Conservation (phyloP, 2,888 invertebrate species). For the Frankliniella fusca region DNA sequence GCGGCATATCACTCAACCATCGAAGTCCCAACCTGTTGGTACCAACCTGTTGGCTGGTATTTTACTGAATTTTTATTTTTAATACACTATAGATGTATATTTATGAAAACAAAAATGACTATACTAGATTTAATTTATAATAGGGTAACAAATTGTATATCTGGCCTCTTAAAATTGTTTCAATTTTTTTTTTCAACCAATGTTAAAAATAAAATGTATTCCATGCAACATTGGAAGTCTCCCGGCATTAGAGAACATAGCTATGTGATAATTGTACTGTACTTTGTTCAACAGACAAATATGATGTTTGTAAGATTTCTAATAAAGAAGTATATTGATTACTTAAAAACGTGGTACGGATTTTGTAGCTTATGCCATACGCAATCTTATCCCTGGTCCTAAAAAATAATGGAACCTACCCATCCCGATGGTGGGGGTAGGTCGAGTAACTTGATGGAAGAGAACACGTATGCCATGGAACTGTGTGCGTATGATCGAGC, state of each 20-base stretch:
- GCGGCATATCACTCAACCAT: slow-evolving; percentile 25
- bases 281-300: slow-evolving; percentile 21
- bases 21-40: slow-evolving; percentile 23
- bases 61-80: slow-evolving; percentile 27
- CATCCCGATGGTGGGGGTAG: too few species aligned
- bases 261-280: slow-evolving; percentile 25
- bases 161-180: slow-evolving; percentile 12
- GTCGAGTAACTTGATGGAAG: too few species aligned
- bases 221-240: slow-evolving; percentile 23
- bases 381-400: background rate
- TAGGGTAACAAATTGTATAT: slow-evolving; percentile 26
- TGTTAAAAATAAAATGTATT: slow-evolving; percentile 6
- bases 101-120: slow-evolving; percentile 27
- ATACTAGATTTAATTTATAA: slow-evolving; percentile 25
- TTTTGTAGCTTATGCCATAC: background rate
- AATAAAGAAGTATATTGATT: slow-evolving; percentile 27
- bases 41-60: slow-evolving; percentile 5
- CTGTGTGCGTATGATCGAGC: too few species aligned
- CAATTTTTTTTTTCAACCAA: slow-evolving; percentile 3
- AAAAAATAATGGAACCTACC: too few species aligned
- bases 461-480: too few species aligned
- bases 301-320: slow-evolving; percentile 26
- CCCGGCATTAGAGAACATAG: slow-evolving; percentile 21
- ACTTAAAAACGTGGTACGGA: background rate
- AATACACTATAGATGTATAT: slow-evolving; percentile 27